Base-by-base conservation (phyloP, 2,888 invertebrate genomes). In the Idaea aversata region DNA sequence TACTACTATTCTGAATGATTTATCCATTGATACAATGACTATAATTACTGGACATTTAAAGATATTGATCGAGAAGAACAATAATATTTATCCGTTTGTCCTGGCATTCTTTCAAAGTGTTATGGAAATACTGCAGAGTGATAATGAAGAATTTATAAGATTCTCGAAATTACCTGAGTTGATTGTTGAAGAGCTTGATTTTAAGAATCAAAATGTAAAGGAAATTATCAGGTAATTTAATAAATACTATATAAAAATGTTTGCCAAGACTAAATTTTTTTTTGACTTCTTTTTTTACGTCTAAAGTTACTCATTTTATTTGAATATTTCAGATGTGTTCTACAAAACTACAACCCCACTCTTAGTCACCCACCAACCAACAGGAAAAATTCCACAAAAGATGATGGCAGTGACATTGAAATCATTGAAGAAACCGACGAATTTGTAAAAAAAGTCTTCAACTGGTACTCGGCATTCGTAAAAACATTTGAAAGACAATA, bases 401-500 rank as follows among this genome's bases (percentile, higher is more conserved):
- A 85, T 62, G 87, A 90, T 72, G 91, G 83, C 67, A 92, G 92
- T 81, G 93, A 93, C 62, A 62, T 93, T 58, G 91, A 91, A 81
- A 89, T 93, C n/a, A 83, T 91, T 66, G 91, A 91, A 67, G 88
- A 85, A 61, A 85, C 86, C 67, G 78, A 84, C 65, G 81, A 83
- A 58, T 88, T 84, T 73, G 69, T 87, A 5, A 76, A 82, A 34
- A 91, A 86, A 72, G 83, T 92, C 25, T 78, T 90, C 15, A 76
- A 80, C 0, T 95, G 95, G 95, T 95, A 94, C 73, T 92, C 93
- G 0, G 74, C 85, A 16, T 90, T 95, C 38, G 76, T 97, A 0
- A 93, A 94, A 68, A 93, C 88, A 34, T 81, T 97, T 2, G 97
- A 97, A 84, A 91, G 86, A 5, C 95, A 95, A 73, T 97, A 97